Evolutionary conservation across 92 coral and sea anemone species (phyloP).

Genomic region (Epizoanthus illoricatus): DNA sequence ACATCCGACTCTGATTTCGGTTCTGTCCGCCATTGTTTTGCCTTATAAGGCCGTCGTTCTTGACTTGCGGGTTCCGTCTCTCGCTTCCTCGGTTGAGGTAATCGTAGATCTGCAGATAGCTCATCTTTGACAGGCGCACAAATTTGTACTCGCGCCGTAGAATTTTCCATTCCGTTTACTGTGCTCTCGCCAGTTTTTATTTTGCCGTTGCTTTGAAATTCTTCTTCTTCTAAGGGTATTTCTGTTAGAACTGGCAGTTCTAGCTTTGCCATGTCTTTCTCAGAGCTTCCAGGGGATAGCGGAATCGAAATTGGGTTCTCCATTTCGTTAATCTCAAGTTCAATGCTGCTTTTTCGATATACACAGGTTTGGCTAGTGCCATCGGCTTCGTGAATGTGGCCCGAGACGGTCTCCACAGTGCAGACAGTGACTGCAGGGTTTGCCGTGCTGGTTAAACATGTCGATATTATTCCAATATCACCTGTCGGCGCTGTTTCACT

Average conservation of each 20-base stretch:
- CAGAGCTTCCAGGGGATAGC: not conserved
- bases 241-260: not conserved
- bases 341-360: constrained; percentile 7
- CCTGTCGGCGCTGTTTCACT: constrained; percentile 23
- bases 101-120: not conserved
- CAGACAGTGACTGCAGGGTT: constrained; percentile 5
- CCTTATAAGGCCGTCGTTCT: not conserved
- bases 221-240: not conserved
- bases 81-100: constrained; percentile 15
- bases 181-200: not conserved
- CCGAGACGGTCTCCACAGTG: not conserved
- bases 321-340: constrained; percentile 14
- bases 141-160: not conserved
- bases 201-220: not conserved
- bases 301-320: not conserved
- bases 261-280: not conserved
- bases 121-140: not conserved
- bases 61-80: not conserved
- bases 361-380: not conserved
- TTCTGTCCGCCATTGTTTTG: constrained; percentile 1
- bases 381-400: not conserved
- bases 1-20: constrained; percentile 8
- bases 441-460: constrained; percentile 21
- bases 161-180: not conserved
- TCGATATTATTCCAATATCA: constrained; percentile 13